These are phyloP conservation scores for Agrochola litura DNA, from an alignment of 2,888 invertebrate genomes.

Conservation along the genomic window DNA sequence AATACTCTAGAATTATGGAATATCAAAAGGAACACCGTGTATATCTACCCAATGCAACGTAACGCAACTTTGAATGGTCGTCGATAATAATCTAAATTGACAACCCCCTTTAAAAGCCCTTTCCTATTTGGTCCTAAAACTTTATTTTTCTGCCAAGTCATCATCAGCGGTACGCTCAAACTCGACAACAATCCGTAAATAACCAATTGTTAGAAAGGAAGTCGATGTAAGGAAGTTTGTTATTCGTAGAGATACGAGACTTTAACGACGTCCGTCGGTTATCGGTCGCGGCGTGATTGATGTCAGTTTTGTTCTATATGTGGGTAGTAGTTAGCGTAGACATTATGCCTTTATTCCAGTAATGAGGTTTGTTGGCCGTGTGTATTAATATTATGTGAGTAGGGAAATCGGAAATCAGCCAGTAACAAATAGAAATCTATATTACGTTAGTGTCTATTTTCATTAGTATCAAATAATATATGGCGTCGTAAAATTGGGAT, in stretches of 20 bases:
- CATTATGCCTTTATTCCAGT: slow-evolving; percentile 35
- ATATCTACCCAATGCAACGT: background rate
- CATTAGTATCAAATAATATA: too few species aligned
- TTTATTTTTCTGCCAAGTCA: slow-evolving; percentile 26
- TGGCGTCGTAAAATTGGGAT: too few species aligned
- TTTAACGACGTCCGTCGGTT: slow-evolving; percentile 71
- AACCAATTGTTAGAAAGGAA: slow-evolving; percentile 58
- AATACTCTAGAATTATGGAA: too few species aligned
- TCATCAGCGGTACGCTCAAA: slow-evolving; percentile 22
- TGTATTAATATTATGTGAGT: slow-evolving; percentile 5
- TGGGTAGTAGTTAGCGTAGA: slow-evolving; percentile 29
- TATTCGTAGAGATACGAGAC: slow-evolving; percentile 55
- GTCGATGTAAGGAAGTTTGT: slow-evolving; percentile 62
- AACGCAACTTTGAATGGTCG: background rate
- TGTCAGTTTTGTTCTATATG: slow-evolving; percentile 55
- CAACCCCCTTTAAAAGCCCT: background rate
- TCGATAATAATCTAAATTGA: slow-evolving; percentile 2
- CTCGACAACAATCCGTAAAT: slow-evolving; percentile 52
- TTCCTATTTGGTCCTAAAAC: slow-evolving; percentile 10
- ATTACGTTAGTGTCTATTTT: too few species aligned
- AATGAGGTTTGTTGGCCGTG: slow-evolving; percentile 30
- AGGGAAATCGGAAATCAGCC: background rate
- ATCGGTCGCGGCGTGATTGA: slow-evolving; percentile 68
- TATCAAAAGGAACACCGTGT: too few species aligned
- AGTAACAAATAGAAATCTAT: background rate